These are phyloP conservation scores for Trypoxylon attenuatum DNA, from an alignment of 2,888 invertebrate species.

Conservation along the genomic window DNA sequence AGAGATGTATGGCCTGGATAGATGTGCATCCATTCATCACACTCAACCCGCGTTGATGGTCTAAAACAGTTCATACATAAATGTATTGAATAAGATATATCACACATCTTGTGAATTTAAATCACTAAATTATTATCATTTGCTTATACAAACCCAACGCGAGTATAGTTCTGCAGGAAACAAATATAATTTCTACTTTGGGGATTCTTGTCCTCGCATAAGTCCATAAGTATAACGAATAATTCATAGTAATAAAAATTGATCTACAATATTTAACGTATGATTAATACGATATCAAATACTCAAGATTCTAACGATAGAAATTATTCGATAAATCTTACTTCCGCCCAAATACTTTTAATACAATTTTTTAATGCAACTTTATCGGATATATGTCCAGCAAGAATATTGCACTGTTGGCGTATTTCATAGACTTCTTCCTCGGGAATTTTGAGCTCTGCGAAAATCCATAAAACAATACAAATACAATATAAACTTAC, in stretches of 20 bases:
- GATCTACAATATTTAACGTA: constrained; percentile 64
- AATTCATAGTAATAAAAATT: constrained; percentile 77
- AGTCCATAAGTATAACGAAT: constrained; percentile 73
- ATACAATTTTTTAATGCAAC: constrained; percentile 51
- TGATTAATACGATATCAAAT: not conserved
- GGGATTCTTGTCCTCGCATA: constrained; percentile 60
- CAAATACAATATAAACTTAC: constrained; percentile 1
- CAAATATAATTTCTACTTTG: constrained; percentile 58
- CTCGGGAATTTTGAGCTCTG: constrained; percentile 60
- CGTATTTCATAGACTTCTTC: constrained; percentile 63
- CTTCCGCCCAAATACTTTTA: constrained; percentile 21
- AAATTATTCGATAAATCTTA: constrained; percentile 18
- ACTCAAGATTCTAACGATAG: not conserved
- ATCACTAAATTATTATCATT: no score
- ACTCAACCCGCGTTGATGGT: constrained; percentile 74
- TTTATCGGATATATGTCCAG: constrained; percentile 66
- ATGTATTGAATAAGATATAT: no score
- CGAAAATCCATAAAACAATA: constrained; percentile 6
- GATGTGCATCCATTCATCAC: constrained; percentile 75
- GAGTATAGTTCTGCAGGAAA: constrained; percentile 65
- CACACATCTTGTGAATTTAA: no score
- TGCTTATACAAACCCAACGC: constrained; percentile 45
- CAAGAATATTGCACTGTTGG: constrained; percentile 66
- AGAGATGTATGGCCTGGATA: constrained; percentile 72
- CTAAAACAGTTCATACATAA: constrained; percentile 49